Evolutionary conservation across 2,113 vertebrate species (phyloP).

Genomic region (Peromyscus californicus): DNA sequence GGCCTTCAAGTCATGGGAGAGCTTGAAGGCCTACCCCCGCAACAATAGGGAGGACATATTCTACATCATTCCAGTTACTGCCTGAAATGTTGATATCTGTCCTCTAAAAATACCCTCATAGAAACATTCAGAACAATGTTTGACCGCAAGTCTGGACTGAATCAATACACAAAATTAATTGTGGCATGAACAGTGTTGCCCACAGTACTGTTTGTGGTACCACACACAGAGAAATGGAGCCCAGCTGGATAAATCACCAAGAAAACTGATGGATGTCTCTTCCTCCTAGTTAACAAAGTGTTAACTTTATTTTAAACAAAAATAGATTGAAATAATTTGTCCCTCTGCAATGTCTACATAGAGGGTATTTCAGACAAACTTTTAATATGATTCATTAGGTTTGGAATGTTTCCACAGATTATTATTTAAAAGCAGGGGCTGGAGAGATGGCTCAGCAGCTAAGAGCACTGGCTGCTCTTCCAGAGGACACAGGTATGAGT

Average conservation of each 20-base stretch:
- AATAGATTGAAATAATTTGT: background rate
- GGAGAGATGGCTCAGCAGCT: background rate
- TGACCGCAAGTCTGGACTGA: background rate
- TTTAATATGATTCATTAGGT: background rate
- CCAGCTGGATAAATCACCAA: background rate
- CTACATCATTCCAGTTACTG: background rate
- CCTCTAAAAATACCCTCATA: background rate
- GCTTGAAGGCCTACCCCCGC: fast-evolving
- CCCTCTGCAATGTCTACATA: background rate
- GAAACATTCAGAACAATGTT: background rate
- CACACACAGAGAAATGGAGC: no score
- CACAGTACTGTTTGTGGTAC: background rate
- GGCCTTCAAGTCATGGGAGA: background rate
- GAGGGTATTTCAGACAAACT: background rate
- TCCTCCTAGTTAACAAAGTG: background rate
- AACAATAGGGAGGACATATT: background rate
- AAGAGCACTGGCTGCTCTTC: background rate
- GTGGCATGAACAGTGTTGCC: background rate
- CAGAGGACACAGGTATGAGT: background rate
- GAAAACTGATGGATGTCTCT: background rate
- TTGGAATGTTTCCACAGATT: background rate
- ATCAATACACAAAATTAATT: background rate
- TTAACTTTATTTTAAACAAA: conserved; percentile 8
- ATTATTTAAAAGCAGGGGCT: background rate
- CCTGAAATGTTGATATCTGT: background rate